Percentiles rank a stretch among this genome's conserved stretches.
Conservation (phyloP, 2,113 vertebrate genomes). For the Nibea albiflora region DNA sequence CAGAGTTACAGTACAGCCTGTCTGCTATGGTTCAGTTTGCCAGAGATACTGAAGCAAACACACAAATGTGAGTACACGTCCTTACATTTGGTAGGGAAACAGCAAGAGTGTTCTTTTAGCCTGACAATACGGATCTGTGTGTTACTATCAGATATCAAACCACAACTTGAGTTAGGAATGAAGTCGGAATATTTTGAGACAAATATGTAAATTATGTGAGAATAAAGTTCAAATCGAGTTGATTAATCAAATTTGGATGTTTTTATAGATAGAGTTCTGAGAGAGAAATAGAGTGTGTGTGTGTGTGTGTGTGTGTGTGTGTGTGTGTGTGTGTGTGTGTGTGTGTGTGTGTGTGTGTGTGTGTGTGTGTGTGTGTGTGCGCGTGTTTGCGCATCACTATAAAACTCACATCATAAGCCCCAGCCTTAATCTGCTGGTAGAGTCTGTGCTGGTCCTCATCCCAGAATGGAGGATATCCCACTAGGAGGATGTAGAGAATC, state of each 20-base stretch:
- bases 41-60: neutral
- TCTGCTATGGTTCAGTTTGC: neutral
- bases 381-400: neutral
- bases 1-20: neutral
- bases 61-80: neutral
- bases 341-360: too few species aligned
- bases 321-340: too few species aligned
- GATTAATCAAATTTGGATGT: too few species aligned
- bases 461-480: slow-evolving; percentile 83
- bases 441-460: slow-evolving; percentile 82
- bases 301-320: too few species aligned
- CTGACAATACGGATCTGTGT: neutral
- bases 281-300: too few species aligned
- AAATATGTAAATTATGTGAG: neutral
- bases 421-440: slow-evolving; percentile 84
- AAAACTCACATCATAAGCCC: slow-evolving; percentile 76
- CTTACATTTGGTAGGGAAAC: neutral
- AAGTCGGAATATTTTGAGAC: neutral
- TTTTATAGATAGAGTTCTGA: too few species aligned
- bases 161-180: neutral
- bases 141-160: neutral
- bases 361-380: neutral
- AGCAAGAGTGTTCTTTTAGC: neutral
- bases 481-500: slow-evolving; percentile 82
- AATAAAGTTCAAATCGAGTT: neutral